Base-by-base conservation (phyloP, 2,888 invertebrate genomes). In the Pycnomerus fuliginosus region DNA sequence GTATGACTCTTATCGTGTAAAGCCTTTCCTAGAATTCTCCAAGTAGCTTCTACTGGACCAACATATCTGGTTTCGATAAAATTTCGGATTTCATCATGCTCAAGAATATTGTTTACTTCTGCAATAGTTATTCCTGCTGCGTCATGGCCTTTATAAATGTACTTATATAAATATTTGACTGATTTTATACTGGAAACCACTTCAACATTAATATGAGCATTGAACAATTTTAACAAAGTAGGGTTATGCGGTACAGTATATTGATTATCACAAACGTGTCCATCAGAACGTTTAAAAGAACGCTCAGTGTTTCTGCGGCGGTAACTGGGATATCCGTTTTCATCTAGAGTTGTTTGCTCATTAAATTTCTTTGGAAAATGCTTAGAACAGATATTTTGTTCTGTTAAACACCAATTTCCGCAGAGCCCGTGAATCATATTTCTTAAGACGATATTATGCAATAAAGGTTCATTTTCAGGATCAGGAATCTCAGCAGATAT, bases 371-470 rank as follows among this genome's bases (percentile, higher is more conserved):
- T 36, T 2, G 36, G 27, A 10, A 25, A 36, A 3, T 14, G 4
- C 10, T 28, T 28, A 2, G 8, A 10, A 15, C 28, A 36, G 14
- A 30, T 13, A 15, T 14, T 30, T 15, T 13, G 3, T 3, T 5
- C 16, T 5, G 3, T 16, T 30, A 14, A 28, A 32, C 7, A 67
- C 57, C 25, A 73, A 44, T 47, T 71, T n/a, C 37, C 37, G 17
- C 29, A 37, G 8, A 20, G 29, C 3, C 28, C 16, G n/a, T 37
- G 37, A 2, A 29, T 14, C 8, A 16, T n/a, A n/a, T 35, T 23
- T 2, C 11, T 8, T 24, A 8, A 7, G 1, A 24, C 24, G 7
- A 35, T 23, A 2, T 10, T 8, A 14, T 24, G 13, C 5, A 35
- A 1, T 1, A 11, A 2, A 5, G 13, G 13, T 14, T 35, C 14